Evolutionary conservation across 1,140 invertebrate species (phyloP).

Genomic region (Lanistes nyassanus): DNA sequence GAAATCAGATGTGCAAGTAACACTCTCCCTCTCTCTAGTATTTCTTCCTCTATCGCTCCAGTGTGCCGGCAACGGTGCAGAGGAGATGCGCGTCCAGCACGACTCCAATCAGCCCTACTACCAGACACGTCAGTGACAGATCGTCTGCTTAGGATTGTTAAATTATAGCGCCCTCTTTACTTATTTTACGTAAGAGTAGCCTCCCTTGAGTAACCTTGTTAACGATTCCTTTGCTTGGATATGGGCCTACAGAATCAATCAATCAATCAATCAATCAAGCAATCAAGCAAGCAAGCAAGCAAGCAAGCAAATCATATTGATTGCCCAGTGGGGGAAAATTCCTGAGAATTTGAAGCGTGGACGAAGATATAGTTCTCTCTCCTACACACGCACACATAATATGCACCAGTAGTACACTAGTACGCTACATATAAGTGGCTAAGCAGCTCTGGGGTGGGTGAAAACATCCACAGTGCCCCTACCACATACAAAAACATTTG

Average conservation of each 20-base stretch:
- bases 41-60: background rate
- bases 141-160: conserved; percentile 12
- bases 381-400: too few species aligned
- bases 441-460: too few species aligned
- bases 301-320: background rate
- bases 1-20: background rate
- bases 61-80: background rate
- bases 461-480: too few species aligned
- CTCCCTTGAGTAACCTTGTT: background rate
- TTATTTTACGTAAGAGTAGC: background rate
- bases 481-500: too few species aligned
- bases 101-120: background rate
- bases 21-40: background rate
- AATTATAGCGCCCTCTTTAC: conserved; percentile 10
- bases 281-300: too few species aligned
- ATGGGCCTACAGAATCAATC: background rate
- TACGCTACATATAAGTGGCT: too few species aligned
- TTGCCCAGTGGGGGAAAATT: background rate
- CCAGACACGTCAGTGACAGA: conserved; percentile 15
- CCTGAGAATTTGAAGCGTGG: background rate
- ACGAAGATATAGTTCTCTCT: too few species aligned
- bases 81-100: conserved; percentile 17
- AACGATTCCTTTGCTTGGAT: background rate
- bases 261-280: too few species aligned
- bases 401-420: too few species aligned